phyloP scores from a whole-genome alignment of 1,140 invertebrate species.

The Calliopsis andreniformis region DNA sequence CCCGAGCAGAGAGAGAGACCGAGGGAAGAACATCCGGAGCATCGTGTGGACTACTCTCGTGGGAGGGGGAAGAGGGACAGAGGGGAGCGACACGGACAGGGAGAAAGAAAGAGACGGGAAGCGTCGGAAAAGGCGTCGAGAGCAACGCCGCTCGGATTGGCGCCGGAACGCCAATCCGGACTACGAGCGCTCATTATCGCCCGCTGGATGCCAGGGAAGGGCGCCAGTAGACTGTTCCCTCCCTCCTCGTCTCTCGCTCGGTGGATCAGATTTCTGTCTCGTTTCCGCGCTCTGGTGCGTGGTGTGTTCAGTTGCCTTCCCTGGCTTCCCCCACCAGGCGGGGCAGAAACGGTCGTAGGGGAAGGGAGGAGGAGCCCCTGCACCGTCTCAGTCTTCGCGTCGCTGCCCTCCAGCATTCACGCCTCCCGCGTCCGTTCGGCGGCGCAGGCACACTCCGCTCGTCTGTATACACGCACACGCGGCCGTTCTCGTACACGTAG shows the following conservation, averaged over 20 bases:
- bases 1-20: not conserved
- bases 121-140: conserved; percentile 80
- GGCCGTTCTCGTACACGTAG: conserved; percentile 51
- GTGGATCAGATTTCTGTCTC: not conserved
- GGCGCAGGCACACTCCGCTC: conserved; percentile 65
- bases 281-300: conserved; percentile 14
- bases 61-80: conserved; percentile 45
- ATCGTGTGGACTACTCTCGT: conserved; percentile 14
- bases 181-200: conserved; percentile 80
- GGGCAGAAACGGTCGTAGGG: conserved; percentile 55
- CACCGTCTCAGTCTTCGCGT: conserved; percentile 76
- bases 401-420: conserved; percentile 80
- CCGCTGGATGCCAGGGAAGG: conserved; percentile 62
- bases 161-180: conserved; percentile 79
- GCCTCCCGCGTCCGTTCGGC: conserved; percentile 77
- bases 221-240: conserved; percentile 34
- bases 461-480: conserved; percentile 66
- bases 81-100: not conserved
- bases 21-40: conserved; percentile 34
- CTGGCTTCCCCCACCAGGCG: conserved; percentile 41
- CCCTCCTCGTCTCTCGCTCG: not conserved
- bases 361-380: conserved; percentile 79
- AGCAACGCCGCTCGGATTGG: conserved; percentile 79
- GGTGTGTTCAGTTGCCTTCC: conserved; percentile 3
- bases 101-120: conserved; percentile 43